Conservation (phyloP, 2,113 vertebrate species). For the Prochilodus magdalenae region DNA sequence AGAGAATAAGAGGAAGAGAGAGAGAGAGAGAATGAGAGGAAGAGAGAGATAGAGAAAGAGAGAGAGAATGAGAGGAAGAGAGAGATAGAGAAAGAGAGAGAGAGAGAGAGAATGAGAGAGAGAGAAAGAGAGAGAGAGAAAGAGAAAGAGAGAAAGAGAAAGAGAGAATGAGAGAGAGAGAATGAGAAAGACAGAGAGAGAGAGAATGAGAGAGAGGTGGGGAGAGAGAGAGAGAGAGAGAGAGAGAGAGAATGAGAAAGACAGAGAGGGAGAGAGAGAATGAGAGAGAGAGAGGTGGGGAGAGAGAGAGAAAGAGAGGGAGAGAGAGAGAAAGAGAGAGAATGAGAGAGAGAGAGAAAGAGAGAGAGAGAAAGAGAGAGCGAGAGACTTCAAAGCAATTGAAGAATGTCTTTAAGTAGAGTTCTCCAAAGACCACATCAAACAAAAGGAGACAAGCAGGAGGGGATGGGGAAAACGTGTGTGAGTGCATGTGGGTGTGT, state of each 20-base stretch:
- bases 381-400: slow-evolving; percentile 74
- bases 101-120: slow-evolving; percentile 37
- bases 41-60: slow-evolving; percentile 57
- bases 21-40: no score
- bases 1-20: slow-evolving; percentile 58
- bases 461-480: slow-evolving; percentile 43
- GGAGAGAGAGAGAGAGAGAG: slow-evolving; percentile 50
- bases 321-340: slow-evolving; percentile 48
- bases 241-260: slow-evolving; percentile 9
- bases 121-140: slow-evolving; percentile 45
- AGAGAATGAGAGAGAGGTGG: slow-evolving; percentile 26
- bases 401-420: slow-evolving; percentile 75
- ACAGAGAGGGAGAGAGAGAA: no score
- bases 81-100: slow-evolving; percentile 47
- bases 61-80: slow-evolving; percentile 49
- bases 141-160: slow-evolving; percentile 40
- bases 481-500: slow-evolving; percentile 16
- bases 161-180: slow-evolving; percentile 38
- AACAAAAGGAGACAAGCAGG: slow-evolving; percentile 60
- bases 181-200: slow-evolving; percentile 53
- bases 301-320: slow-evolving; percentile 34
- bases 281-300: slow-evolving; percentile 52
- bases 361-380: slow-evolving; percentile 53
- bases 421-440: slow-evolving; percentile 80
- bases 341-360: slow-evolving; percentile 44